Base-by-base conservation (phyloP, 2,797 vertebrate genomes). In the Tadarida brasiliensis region DNA sequence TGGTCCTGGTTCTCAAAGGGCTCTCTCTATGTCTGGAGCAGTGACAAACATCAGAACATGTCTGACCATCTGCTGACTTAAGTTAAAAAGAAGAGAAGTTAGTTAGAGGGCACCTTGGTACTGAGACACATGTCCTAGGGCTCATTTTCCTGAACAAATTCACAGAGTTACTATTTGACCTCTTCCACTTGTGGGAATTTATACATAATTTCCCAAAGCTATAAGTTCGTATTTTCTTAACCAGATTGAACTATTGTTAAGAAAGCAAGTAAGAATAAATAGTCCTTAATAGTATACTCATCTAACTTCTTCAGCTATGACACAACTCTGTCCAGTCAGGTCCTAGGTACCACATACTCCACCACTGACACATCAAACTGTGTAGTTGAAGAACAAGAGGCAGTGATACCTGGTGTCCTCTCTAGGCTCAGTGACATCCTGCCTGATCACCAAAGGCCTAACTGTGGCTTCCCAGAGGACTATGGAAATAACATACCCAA, bases 221-320 rank as follows among this genome's bases (percentile, higher is more conserved):
- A 2, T 77, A 84, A 22, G 19, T 81, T 76, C 49, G 14, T 70
- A 63, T 84, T 83, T 95, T 84, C 71, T 85, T 87, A 94, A 87
- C 24, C 59, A 90, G 30, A 73, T 56, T 77, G 14, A 84, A 73
- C 65, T 57, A 82, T 76, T 82, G 68, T 61, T 77, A 83, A 73
- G 49, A 56, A 95, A 88, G 57, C 39, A 67, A 95, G 49, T 17
- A 61, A 63, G 93, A 83, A 82, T 74, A 56, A 82, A 51, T n/a
- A n/a, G 39, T 30, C n/a, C 39, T 90, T 81, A 47, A 28, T 71
- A 35, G 16, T 47, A 22, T 35, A 86, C 44, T 86, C 24, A 49
- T 33, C 73, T 17, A 63, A 87, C 2, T 77, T n/a, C 57, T 71
- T 82, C 57, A 30, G 49, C 51, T 16, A 4, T 67, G 71, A 28